Conservation (phyloP, 64 coral and sea anemone species). For the Acropora tenuis region DNA sequence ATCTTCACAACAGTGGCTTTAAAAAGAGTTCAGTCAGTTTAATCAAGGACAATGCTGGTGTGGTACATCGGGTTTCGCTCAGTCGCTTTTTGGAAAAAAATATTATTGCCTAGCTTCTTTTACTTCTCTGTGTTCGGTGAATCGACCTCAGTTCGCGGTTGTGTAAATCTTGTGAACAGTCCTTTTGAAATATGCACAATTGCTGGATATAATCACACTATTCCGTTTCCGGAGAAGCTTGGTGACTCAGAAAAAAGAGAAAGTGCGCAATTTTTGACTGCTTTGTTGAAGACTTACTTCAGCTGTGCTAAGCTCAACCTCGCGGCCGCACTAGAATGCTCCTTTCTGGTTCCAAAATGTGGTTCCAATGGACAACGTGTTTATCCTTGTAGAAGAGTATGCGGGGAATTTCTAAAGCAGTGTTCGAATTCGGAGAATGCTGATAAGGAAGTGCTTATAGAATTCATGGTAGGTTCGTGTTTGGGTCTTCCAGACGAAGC, state of each 20-base stretch:
- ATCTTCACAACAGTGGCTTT: not conserved
- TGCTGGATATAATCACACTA: conserved; percentile 10
- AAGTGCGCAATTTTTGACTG: not conserved
- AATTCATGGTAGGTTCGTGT: not conserved
- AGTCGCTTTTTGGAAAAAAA: not conserved
- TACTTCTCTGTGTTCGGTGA: not conserved
- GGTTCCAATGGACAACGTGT: not conserved
- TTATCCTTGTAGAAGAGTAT: conserved; percentile 18
- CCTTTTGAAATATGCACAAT: conserved; percentile 6
- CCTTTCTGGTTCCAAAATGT: conserved; percentile 1
- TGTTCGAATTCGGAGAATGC: not conserved
- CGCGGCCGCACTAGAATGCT: not conserved
- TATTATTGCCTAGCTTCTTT: not conserved
- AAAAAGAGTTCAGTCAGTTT: not conserved
- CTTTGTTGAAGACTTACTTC: not conserved
- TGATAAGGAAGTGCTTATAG: not conserved
- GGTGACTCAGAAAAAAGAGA: not conserved
- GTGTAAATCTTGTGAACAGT: not conserved
- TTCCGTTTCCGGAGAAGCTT: not conserved
- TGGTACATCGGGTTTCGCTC: not conserved
- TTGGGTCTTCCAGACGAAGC: not conserved
- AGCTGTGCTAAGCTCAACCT: not conserved
- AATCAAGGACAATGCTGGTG: not conserved
- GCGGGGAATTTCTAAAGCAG: conserved; percentile 20
- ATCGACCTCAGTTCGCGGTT: not conserved